These are phyloP conservation scores for Pseudoips prasinana DNA, from an alignment of 2,888 invertebrate species.

Conservation along the genomic window DNA sequence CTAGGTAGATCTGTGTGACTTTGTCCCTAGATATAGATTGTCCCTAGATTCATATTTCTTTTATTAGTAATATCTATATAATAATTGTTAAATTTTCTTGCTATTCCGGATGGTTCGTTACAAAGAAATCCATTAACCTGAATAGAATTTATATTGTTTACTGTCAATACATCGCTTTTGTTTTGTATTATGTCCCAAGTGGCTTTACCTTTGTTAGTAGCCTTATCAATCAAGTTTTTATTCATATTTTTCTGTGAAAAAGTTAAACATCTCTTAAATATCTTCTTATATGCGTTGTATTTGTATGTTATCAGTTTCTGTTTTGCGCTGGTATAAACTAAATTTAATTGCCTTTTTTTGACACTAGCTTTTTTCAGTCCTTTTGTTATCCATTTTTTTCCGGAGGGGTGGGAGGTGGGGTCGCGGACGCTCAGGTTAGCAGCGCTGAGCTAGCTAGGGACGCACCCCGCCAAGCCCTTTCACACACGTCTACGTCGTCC, in stretches of 20 bases:
- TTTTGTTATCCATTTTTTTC: too few species aligned
- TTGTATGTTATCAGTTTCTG: neutral
- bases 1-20: neutral
- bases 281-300: neutral
- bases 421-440: too few species aligned
- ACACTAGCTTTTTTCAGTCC: neutral
- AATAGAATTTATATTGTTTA: neutral
- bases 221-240: neutral
- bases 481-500: too few species aligned
- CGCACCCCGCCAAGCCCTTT: too few species aligned
- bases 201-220: constrained; percentile 3
- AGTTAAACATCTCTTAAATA: constrained; percentile 2
- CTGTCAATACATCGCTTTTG: neutral
- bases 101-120: neutral
- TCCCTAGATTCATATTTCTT: neutral
- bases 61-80: neutral
- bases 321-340: neutral
- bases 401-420: too few species aligned
- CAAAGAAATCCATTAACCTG: neutral
- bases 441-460: too few species aligned
- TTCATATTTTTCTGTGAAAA: constrained; percentile 3
- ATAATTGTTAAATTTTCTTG: neutral
- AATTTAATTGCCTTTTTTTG: constrained; percentile 1
- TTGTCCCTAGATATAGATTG: neutral
- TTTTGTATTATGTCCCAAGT: constrained; percentile 1